Evolutionary conservation across 2,113 vertebrate species (phyloP).

Genomic region (Nesoenas mayeri): DNA sequence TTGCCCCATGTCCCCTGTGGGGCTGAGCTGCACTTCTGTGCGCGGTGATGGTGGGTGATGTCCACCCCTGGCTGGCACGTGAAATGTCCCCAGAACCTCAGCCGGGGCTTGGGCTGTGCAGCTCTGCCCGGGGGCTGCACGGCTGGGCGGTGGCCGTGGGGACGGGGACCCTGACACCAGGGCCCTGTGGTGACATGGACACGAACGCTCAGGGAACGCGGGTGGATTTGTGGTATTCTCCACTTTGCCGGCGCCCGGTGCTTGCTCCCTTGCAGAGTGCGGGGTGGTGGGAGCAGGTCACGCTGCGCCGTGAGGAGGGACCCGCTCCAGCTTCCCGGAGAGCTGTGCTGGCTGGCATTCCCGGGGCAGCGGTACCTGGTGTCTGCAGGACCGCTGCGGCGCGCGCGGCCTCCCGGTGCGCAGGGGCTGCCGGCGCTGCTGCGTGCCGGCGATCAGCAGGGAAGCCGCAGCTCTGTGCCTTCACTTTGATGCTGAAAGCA

Average conservation of each 20-base stretch:
- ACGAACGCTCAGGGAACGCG: accelerated
- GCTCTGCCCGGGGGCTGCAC: no score
- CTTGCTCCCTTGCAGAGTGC: not conserved
- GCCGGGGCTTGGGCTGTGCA: no score
- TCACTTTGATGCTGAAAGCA: not conserved
- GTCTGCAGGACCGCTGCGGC: not conserved
- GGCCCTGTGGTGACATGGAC: not conserved
- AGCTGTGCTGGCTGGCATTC: not conserved
- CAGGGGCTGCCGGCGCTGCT: not conserved
- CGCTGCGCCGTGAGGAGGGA: not conserved
- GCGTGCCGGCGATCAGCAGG: not conserved
- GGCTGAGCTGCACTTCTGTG: no score
- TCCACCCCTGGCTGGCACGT: no score
- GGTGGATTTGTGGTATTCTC: not conserved
- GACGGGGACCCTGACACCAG: not conserved
- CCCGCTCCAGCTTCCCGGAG: not conserved
- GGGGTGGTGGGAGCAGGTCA: no score
- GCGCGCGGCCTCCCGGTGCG: not conserved
- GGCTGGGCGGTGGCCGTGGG: no score
- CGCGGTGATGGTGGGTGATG: no score
- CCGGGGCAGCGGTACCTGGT: not conserved
- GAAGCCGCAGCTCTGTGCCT: not conserved
- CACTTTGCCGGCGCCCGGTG: accelerated
- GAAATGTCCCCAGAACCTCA: no score
- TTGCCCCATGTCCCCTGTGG: no score